phyloP scores from a whole-genome alignment of 2,888 invertebrate genomes.

The Sepioteuthis lessoniana region DNA sequence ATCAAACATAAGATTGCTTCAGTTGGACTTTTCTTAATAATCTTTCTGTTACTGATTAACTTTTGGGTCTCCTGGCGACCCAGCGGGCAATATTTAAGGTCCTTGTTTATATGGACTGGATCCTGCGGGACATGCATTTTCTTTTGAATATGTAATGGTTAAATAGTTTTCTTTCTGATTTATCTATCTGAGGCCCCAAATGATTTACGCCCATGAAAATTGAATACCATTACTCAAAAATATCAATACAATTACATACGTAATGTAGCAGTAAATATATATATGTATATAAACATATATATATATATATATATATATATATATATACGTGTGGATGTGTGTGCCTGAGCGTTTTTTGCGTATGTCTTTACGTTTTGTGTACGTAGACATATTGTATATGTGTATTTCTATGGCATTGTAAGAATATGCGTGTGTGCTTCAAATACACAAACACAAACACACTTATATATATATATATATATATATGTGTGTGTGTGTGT shows the following conservation, averaged over 20 bases:
- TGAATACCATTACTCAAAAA: not conserved
- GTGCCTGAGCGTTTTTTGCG: not conserved
- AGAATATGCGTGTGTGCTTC: no score
- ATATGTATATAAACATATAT: not conserved
- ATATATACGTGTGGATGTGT: not conserved
- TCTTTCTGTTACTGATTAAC: not conserved
- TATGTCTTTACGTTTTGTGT: no score
- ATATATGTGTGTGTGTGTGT: no score
- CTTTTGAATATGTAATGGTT: constrained; percentile 25
- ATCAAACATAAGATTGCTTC: no score
- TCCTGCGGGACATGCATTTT: not conserved
- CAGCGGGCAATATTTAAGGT: not conserved
- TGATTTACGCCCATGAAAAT: not conserved
- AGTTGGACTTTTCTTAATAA: not conserved
- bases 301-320: not conserved
- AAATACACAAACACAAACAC: no score
- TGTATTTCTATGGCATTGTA: no score
- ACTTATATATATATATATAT: no score
- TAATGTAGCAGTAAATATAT: no score
- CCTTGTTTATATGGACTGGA: not conserved
- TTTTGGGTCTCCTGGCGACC: not conserved
- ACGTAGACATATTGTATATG: no score
- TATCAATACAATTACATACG: not conserved
- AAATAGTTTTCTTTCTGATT: not conserved
- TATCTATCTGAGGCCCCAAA: not conserved